phyloP scores from a whole-genome alignment of 2,797 vertebrate genomes.

The Gephyroberyx darwinii region DNA sequence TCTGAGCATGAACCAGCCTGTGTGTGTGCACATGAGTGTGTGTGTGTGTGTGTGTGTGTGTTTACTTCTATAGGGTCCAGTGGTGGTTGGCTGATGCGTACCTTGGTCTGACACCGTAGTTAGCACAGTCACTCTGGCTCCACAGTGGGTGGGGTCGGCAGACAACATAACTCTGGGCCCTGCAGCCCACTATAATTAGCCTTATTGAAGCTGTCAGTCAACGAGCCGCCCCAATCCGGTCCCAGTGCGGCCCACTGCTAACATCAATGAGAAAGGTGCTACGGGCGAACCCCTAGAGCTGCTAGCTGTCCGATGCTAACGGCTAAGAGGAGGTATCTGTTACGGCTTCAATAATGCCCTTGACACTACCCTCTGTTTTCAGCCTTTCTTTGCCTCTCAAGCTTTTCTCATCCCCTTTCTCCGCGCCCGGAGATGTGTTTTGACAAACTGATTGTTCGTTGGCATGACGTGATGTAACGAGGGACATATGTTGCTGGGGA shows the following conservation, averaged over 20 bases:
- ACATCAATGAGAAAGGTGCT: conserved; percentile 75
- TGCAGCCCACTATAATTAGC: conserved; percentile 80
- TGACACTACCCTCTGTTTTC: conserved; percentile 62
- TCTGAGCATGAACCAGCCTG: too few species aligned
- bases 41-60: conserved; percentile 44
- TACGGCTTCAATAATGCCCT: conserved; percentile 69
- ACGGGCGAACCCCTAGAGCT: conserved; percentile 52
- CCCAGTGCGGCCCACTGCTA: conserved; percentile 59
- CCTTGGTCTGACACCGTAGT: conserved; percentile 74
- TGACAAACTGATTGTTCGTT: conserved; percentile 76
- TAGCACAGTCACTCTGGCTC: conserved; percentile 76
- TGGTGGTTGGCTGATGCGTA: conserved; percentile 69
- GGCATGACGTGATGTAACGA: conserved; percentile 76
- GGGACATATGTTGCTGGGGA: conserved; percentile 73
- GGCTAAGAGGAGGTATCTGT: conserved; percentile 70
- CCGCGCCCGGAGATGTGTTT: conserved; percentile 67
- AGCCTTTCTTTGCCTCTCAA: conserved; percentile 47
- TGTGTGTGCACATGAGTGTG: conserved; percentile 8
- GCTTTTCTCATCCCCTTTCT: conserved; percentile 52
- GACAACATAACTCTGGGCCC: conserved; percentile 76
- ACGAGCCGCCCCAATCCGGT: conserved; percentile 53
- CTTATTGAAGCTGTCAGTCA: conserved; percentile 83
- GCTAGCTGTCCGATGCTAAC: conserved; percentile 49
- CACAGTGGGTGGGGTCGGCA: conserved; percentile 77
- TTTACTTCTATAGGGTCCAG: conserved; percentile 74